Evolutionary conservation across 2,888 invertebrate genomes (phyloP).

Genomic region (Rhorus exstirpatorius): DNA sequence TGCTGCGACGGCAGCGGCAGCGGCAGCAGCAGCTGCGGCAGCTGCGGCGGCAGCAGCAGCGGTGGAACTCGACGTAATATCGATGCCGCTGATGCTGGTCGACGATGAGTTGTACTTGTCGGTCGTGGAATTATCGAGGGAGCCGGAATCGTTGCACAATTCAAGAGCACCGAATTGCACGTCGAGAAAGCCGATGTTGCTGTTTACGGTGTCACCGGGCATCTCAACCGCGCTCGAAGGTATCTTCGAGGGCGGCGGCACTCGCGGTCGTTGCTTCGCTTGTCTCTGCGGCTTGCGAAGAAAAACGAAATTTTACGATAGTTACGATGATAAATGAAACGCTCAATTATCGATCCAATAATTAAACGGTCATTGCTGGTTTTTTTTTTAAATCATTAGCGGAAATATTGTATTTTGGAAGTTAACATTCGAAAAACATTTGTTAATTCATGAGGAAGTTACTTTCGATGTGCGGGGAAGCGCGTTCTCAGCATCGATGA

Average conservation of each 20-base stretch:
- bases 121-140: constrained; percentile 86
- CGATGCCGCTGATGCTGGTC: constrained; percentile 81
- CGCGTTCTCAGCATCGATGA: no score
- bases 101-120: constrained; percentile 86
- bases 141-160: constrained; percentile 88
- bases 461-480: no score
- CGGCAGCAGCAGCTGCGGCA: constrained; percentile 78
- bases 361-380: no score
- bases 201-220: constrained; percentile 94
- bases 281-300: constrained; percentile 80
- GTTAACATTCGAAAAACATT: no score
- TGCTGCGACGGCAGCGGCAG: constrained; percentile 72
- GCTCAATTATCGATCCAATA: background rate
- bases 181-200: constrained; percentile 92
- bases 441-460: no score
- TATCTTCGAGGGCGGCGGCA: constrained; percentile 89
- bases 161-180: constrained; percentile 98
- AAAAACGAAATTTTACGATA: background rate
- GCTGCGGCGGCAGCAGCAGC: constrained; percentile 72
- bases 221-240: constrained; percentile 98
- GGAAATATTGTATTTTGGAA: no score
- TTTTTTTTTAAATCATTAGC: no score
- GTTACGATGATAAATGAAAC: background rate
- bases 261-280: constrained; percentile 82
- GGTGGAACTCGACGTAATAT: constrained; percentile 78